Conservation (phyloP, 2,113 vertebrate genomes). For the Seriola rivoliana region DNA sequence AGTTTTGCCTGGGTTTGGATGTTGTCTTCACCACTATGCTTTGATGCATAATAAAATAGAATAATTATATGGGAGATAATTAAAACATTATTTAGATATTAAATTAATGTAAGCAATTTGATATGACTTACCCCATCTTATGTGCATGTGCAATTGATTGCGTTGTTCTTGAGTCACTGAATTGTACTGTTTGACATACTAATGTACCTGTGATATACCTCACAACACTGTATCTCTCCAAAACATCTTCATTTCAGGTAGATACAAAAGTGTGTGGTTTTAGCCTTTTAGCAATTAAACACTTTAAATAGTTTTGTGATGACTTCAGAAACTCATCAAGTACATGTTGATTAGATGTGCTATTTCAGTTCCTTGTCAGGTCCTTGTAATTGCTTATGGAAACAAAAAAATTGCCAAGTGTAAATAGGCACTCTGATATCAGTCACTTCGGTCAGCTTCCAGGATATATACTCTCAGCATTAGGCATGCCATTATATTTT, state of each 20-base stretch:
- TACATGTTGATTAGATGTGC: not conserved
- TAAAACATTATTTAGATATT: not conserved
- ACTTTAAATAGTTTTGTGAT: not conserved
- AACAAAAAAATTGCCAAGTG: not conserved
- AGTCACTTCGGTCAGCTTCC: conserved; percentile 11
- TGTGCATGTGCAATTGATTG: not conserved
- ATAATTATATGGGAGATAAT: not conserved
- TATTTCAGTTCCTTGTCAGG: not conserved
- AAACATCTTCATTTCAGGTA: not conserved
- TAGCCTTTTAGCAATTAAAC: not conserved
- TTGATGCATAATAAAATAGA: not conserved
- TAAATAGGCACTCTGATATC: conserved; percentile 15
- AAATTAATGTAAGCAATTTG: not conserved
- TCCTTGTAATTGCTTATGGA: conserved; percentile 2
- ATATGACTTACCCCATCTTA: not conserved
- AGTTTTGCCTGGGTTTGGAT: not conserved
- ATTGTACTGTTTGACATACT: not conserved
- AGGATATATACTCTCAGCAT: conserved; percentile 31
- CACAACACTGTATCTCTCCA: not conserved
- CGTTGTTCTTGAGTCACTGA: not conserved
- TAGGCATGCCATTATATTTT: conserved; percentile 25
- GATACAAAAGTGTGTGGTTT: not conserved
- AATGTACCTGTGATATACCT: not conserved
- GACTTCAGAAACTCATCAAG: not conserved
- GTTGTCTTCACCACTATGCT: not conserved